Base-by-base conservation (phyloP, 1,140 invertebrate species). In the Macrotrachela quadricornifera region DNA sequence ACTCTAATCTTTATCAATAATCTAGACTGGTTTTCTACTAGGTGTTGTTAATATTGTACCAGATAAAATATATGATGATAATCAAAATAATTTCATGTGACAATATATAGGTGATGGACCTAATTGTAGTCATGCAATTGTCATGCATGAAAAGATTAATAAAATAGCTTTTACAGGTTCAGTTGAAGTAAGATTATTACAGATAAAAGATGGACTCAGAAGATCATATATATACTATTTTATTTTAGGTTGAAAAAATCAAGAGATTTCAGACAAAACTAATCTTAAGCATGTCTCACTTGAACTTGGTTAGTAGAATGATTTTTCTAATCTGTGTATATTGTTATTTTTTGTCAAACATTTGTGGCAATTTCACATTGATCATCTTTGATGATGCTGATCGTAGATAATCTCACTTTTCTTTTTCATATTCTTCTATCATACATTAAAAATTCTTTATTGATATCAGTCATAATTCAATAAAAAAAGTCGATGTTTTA, bases 331-430 rank as follows among this genome's bases (percentile, higher is more conserved):
- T n/a, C n/a, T n/a, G n/a, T n/a, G n/a, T n/a, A n/a, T n/a, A n/a
- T n/a, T n/a, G n/a, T n/a, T n/a, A n/a, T n/a, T n/a, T n/a, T n/a
- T n/a, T n/a, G n/a, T n/a, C n/a, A n/a, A n/a, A n/a, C n/a, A n/a
- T n/a, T n/a, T 85, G 86, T 46, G 85, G 85, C 40, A 91, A 91
- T 65, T 84, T 80, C 70, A 83, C 86, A 6, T 66, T 84, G 14
- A 78, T 90, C 37, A 72, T 91, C 17, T 83, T 83, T 61, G 77
- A 80, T 57, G 84, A 90, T 72, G 79, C 76, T 49, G 80, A 94
- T 66, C 41, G n/a, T n/a, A n/a, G n/a, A n/a, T n/a, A n/a, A n/a
- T n/a, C n/a, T n/a, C n/a, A n/a, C n/a, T n/a, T n/a, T n/a, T n/a
- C n/a, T n/a, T n/a, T n/a, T n/a, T n/a, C n/a, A n/a, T n/a, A n/a